Evolutionary conservation across 2,888 invertebrate species (phyloP), one percentile per base, ranked within the genome.

Genomic region (Cacoxenus indagator): DNA sequence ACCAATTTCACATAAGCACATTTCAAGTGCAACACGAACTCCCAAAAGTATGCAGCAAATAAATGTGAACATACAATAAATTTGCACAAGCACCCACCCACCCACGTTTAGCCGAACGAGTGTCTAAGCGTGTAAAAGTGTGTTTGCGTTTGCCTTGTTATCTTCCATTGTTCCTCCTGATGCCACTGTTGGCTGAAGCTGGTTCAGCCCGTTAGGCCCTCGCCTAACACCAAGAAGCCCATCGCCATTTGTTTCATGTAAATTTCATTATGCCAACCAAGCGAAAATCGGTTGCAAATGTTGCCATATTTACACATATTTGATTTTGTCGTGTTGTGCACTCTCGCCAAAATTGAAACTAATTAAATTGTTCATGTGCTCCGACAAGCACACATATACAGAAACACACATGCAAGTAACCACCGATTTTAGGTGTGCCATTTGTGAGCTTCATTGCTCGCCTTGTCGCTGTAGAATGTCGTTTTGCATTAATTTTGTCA

Each of bases 211-310:
- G n/a, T n/a, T n/a, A n/a, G n/a, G n/a, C n/a, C n/a, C n/a, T n/a
- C n/a, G n/a, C n/a, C n/a, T n/a, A n/a, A n/a, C n/a, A n/a, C 37
- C 37, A 9, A 14, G 9, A 51, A 17, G 9, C 8, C 51, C 19
- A 19, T 22, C 24, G 22, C 22, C 45, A 11, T 24, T 22, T 54
- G 81, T 79, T n/a, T 80, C 83, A 80, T 80, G 83, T 79, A 83
- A 83, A 80, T 80, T 80, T 83, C 83, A 80, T 80, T 81, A 80
- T 80, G 80, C 82, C 43, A 61, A 37, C 8, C 29, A 19, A 51
- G 6, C 22, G 57, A 57, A 61, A 61, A 61, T 61, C 61, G 61
- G 43, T 43, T 37, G 61, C 43, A 61, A 61, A 61, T 61, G 61
- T 37, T 61, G 43, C 43, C 61, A 75, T 83, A 77, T 77, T 79